Percentiles rank a stretch among this genome's conserved stretches.
Evolutionary conservation across 2,888 invertebrate species (phyloP).

Genomic region (Eristalinus sepulchralis): DNA sequence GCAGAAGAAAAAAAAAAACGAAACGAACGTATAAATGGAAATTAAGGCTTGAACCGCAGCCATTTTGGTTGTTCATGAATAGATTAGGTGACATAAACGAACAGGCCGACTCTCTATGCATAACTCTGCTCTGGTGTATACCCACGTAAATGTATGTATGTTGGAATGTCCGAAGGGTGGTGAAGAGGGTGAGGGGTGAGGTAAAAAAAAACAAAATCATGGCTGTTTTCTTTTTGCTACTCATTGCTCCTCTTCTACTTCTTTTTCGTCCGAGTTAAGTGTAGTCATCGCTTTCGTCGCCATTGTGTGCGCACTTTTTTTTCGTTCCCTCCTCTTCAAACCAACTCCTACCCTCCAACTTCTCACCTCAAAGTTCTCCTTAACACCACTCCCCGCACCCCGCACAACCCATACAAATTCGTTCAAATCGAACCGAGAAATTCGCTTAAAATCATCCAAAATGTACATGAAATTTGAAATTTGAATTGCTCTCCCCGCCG

Average conservation of each 20-base stretch:
- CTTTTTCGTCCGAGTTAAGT: slow-evolving; percentile 56
- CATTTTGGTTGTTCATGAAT: slow-evolving; percentile 64
- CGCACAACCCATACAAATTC: slow-evolving; percentile 40
- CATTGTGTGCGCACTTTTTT: slow-evolving; percentile 24
- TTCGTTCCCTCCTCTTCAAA: neutral
- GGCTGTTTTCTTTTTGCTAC: slow-evolving; percentile 40
- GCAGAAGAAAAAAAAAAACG: slow-evolving; percentile 3
- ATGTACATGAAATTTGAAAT: slow-evolving; percentile 65
- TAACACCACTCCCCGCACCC: neutral
- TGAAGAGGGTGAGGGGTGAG: too few relatives aligned
- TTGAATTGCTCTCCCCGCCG: slow-evolving; percentile 19
- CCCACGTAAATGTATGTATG: slow-evolving; percentile 4
- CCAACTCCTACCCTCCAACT: neutral
- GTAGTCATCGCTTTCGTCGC: slow-evolving; percentile 57
- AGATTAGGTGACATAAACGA: slow-evolving; percentile 67
- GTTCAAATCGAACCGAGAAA: slow-evolving; percentile 66
- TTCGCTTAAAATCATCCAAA: slow-evolving; percentile 67
- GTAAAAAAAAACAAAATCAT: slow-evolving; percentile 3
- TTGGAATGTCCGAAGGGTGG: slow-evolving; percentile 5
- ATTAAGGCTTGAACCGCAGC: slow-evolving; percentile 49
- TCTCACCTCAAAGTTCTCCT: slow-evolving; percentile 24
- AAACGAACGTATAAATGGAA: slow-evolving; percentile 16
- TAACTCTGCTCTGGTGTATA: neutral
- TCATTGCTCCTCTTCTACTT: slow-evolving; percentile 61
- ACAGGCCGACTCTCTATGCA: slow-evolving; percentile 13